phyloP scores from a whole-genome alignment of 2,888 invertebrate genomes.

The Cataglyphis altisquamis region DNA sequence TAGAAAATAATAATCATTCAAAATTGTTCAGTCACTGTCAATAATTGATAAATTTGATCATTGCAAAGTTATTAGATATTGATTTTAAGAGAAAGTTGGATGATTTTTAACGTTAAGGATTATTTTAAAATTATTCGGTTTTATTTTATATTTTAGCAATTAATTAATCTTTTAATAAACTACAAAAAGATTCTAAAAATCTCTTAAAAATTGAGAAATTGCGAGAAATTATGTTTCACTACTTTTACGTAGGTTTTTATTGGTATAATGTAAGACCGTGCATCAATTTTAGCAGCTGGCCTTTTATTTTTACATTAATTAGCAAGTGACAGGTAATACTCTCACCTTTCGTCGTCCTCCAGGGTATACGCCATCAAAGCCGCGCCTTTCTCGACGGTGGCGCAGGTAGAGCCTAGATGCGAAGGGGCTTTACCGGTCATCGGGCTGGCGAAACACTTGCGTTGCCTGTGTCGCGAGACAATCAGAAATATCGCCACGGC shows the following conservation, averaged over 20 bases:
- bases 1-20: not conserved
- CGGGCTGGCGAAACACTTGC: conserved; percentile 92
- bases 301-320: conserved; percentile 12
- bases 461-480: conserved; percentile 90
- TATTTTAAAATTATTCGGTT: not conserved
- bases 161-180: not conserved
- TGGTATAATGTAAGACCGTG: not conserved
- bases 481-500: conserved; percentile 92
- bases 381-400: conserved; percentile 86
- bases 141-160: not conserved
- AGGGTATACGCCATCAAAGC: conserved; percentile 85
- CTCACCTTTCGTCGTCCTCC: conserved; percentile 85
- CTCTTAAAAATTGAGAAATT: not conserved
- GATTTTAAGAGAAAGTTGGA: not conserved
- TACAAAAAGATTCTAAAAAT: not conserved
- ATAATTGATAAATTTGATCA: conserved; percentile 10
- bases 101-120: not conserved
- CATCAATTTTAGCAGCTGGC: not conserved
- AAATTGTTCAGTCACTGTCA: not conserved
- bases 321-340: not conserved
- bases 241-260: not conserved
- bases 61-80: not conserved
- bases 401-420: conserved; percentile 85
- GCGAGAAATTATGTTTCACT: not conserved
- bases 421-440: conserved; percentile 88